Base-by-base conservation (phyloP, 2,113 vertebrate genomes). In the Festucalex cinctus region DNA sequence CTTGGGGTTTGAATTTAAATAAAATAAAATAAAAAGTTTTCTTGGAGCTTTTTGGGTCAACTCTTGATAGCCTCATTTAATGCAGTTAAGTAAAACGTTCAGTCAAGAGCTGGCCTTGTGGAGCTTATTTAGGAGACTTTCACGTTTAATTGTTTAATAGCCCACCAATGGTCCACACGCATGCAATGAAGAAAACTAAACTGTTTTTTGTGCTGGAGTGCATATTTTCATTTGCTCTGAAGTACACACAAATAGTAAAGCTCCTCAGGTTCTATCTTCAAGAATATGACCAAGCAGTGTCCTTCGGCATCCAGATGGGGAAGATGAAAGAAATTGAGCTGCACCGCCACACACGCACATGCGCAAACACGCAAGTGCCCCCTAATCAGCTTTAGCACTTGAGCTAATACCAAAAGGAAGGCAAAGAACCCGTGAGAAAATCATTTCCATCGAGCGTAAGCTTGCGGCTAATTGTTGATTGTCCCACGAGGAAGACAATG, bases 321-420 rank as follows among this genome's bases (percentile, higher is more conserved):
- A 70, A 73, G 75, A 82, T 81, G 78, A 61, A 54, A 79, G 44
- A 61, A 54, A 79, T 56, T 75, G 71, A 81, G 83, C 83, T 65
- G 71, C 68, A 57, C 77, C 83, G 78, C 78, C 53, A 70, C 83
- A 85, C 79, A 84, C 13, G 1, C 53, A 6, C 53, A 53, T 19
- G 3, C n/a, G 37, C 46, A 20, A 44, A 71, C 83, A 86, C 79
- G 83, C 48, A 85, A 85, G 75, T 64, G 32, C 76, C 57, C 54
- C 63, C 73, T 90, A 90, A 92, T 91, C 89, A 88, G 83, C 84
- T 91, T 89, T 85, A 84, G 79, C 82, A 84, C 79, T 90, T 81
- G 75, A 63, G 77, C 77, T 88, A 89, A 91, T 89, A 80, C 88
- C 79, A 57, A 74, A 77, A 81, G 60, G 51, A 83, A 71, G 71